Base-by-base conservation (phyloP, 1,140 invertebrate genomes). In the Portunus trituberculatus region DNA sequence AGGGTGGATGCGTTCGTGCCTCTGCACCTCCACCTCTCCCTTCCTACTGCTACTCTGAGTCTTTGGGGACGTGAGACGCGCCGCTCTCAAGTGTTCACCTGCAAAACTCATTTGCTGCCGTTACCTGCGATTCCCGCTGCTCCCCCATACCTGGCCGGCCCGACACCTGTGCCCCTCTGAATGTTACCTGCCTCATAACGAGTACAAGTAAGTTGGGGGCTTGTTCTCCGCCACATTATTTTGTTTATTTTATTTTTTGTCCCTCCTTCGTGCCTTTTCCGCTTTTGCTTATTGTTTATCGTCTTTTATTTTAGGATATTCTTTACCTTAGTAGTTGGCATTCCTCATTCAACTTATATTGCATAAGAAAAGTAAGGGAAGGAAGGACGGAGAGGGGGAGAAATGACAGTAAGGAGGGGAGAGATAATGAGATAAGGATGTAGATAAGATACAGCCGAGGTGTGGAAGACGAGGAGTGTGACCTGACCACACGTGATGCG, bases 141-240 rank as follows among this genome's bases (percentile, higher is more conserved):
- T 8, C 67, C 67, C 25, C 67, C 67, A 6, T 25, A 76, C 67
- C 67, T 76, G 67, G 67, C 67, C 67, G 67, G 67, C 67, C 67
- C 67, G 67, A 76, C 67, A 76, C 67, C 67, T 76, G 67, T 76
- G 67, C 67, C 67, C 59, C 67, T 8, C 20, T n/a, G 67, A 76
- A 76, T n/a, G 67, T 76, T n/a, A 76, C 67, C 67, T 76, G 67
- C 67, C 67, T 76, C 67, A 76, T 76, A 76, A 76, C 67, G n/a
- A 76, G 67, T 76, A 12, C 67, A 76, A n/a, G 67, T 76, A 76
- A 76, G 67, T 76, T 20, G 1, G 67, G 67, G 25, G 67, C 20
- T 76, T 12, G 67, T 76, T 76, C 59, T 76, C 59, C 20, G 67
- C 12, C 12, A 76, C 12, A 25, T 76, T 76, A 76, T 52, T 14